phyloP scores from a whole-genome alignment of 2,113 vertebrate species.

The Rattus norvegicus region DNA sequence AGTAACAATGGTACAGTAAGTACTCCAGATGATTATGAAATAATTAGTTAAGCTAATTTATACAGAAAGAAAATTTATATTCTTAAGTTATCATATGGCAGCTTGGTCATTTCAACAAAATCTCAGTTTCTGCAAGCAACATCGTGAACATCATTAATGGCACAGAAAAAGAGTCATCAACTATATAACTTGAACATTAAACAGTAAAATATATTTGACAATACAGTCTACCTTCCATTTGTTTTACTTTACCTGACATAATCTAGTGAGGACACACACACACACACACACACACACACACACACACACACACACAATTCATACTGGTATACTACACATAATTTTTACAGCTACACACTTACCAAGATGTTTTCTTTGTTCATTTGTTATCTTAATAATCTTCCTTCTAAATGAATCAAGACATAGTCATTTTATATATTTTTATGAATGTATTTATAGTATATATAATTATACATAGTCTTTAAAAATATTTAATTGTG shows the following conservation, averaged over 20 bases:
- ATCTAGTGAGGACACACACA: background rate
- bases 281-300: too few relatives aligned
- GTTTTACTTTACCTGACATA: background rate
- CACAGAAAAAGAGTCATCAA: background rate
- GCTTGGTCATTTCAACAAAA: background rate
- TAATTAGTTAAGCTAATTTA: background rate
- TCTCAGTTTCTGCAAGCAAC: background rate
- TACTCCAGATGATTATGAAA: background rate
- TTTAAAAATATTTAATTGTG: background rate
- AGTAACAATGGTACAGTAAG: background rate
- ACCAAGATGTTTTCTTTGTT: background rate
- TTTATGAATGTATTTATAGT: background rate
- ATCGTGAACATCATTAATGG: background rate
- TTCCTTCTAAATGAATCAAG: background rate
- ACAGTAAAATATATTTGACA: conserved; percentile 5
- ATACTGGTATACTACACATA: background rate
- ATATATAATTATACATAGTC: background rate
- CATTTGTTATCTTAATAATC: background rate
- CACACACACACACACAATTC: background rate
- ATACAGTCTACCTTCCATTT: background rate
- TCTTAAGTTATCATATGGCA: background rate
- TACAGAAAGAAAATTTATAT: background rate
- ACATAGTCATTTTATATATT: background rate
- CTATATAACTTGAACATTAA: background rate
- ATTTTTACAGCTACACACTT: background rate